phyloP scores from a whole-genome alignment of 2,797 vertebrate genomes.

The Bradypodion ventrale region DNA sequence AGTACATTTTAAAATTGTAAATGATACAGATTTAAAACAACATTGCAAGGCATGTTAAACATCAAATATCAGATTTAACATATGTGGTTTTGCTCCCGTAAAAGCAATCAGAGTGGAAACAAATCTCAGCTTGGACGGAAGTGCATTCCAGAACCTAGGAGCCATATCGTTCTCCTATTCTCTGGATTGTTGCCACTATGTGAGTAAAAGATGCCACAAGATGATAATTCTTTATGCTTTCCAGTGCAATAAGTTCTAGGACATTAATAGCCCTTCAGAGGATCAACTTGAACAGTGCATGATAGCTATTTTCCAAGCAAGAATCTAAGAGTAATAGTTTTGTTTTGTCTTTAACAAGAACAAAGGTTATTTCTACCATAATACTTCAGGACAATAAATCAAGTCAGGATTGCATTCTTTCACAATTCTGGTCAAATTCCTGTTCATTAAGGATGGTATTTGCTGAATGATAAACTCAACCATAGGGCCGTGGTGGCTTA shows the following conservation, averaged over 20 bases:
- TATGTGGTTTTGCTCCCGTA: too few relatives aligned
- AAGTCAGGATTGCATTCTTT: not conserved
- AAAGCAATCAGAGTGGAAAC: too few relatives aligned
- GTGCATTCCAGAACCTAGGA: not conserved
- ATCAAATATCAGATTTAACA: too few relatives aligned
- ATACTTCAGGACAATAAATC: not conserved
- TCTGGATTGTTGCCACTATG: not conserved
- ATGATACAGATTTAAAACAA: too few relatives aligned
- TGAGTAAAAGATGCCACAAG: not conserved
- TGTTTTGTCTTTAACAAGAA: not conserved
- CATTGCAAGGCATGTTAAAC: too few relatives aligned
- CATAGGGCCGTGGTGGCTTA: not conserved
- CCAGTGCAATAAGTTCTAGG: not conserved
- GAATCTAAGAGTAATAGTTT: not conserved
- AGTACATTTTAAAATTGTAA: too few relatives aligned
- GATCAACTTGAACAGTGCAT: not conserved
- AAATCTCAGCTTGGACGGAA: too few relatives aligned
- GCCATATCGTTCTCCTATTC: not conserved
- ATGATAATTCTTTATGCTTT: not conserved
- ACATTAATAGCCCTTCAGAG: not conserved
- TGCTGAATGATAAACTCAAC: not conserved
- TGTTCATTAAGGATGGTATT: not conserved
- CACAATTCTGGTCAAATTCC: not conserved
- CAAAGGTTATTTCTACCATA: not conserved
- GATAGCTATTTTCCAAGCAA: not conserved